Evolutionary conservation across 2,113 vertebrate species (phyloP), one percentile per base, ranked within the genome.

Genomic region (Baryphthengus martii): DNA sequence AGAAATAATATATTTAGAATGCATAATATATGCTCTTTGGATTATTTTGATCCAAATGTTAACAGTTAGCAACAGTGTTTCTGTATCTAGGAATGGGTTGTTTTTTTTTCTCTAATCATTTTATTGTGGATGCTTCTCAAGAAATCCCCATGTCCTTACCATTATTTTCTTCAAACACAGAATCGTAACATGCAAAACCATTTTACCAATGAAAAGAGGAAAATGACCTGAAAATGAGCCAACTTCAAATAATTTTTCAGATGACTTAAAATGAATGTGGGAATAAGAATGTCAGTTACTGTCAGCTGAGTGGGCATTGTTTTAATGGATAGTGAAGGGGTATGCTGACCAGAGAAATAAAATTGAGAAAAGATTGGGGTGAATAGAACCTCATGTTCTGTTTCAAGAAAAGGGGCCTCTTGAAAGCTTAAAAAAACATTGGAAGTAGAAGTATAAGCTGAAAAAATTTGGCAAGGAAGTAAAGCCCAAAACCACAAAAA

Each of bases 401-500:
- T 92, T 95, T 93, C 93, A 92, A 89, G 90, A 84, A 67, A 90
- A 90, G 56, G 73, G 95, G 94, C 96, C 96, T 96, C 96, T 85
- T 66, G 88, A 96, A 96, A 94, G 49, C 86, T 95, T 89, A 81
- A 92, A 84, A 95, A 94, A 96, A 78, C 66, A 92, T 49, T 96
- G 90, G 47, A 93, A 87, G 44, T 88, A 93, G 61, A 95, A 93
- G 61, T 86, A 84, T 90, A 92, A 96, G 70, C 68, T 89, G 68
- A 89, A 83, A 90, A 82, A 94, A 89, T 81, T 89, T 97, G 96
- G 95, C 90, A 94, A 85, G 83, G 88, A 92, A 94, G 72, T 84
- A 92, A 85, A 90, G 76, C 72, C 76, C n/a, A 53, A 96, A 96
- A 61, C 95, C 96, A 93, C 96, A 96, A 96, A 96, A 96, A 97